phyloP scores from a whole-genome alignment of 1,140 invertebrate species.

The Anoplophora glabripennis region DNA sequence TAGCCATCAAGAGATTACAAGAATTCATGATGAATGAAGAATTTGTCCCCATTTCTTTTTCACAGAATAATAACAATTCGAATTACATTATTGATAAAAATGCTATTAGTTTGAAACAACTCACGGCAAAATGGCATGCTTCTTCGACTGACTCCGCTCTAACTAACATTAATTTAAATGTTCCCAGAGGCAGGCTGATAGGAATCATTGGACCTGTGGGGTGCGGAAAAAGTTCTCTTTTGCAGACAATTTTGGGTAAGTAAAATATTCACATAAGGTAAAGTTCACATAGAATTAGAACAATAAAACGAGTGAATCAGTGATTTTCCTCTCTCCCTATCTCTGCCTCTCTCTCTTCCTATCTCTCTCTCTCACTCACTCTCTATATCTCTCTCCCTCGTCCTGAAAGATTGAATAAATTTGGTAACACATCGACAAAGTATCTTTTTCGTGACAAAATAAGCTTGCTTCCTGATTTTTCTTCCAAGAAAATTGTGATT shows the following conservation, averaged over 20 bases:
- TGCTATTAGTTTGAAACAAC: constrained; percentile 42
- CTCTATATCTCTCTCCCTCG: no score
- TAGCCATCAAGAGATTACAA: constrained; percentile 60
- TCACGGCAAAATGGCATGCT: constrained; percentile 51
- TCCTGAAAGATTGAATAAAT: no score
- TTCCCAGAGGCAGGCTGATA: constrained; percentile 57
- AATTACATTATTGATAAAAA: constrained; percentile 22
- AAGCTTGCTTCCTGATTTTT: no score
- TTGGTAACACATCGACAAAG: no score
- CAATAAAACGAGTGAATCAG: no score
- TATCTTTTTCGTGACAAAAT: no score
- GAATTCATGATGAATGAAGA: constrained; percentile 56
- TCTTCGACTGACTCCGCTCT: constrained; percentile 45
- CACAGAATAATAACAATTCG: constrained; percentile 34
- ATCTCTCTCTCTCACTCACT: no score
- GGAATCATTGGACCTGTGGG: constrained; percentile 65
- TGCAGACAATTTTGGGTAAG: constrained; percentile 50
- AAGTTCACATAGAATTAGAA: no score
- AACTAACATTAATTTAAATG: constrained; percentile 53
- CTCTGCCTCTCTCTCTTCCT: no score
- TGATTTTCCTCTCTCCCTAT: no score
- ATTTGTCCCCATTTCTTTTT: constrained; percentile 35
- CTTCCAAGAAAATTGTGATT: no score
- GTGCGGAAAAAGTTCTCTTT: constrained; percentile 56
- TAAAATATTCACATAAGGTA: no score